Evolutionary conservation across 1,140 invertebrate species (phyloP).

Genomic region (Drosophila cardini): DNA sequence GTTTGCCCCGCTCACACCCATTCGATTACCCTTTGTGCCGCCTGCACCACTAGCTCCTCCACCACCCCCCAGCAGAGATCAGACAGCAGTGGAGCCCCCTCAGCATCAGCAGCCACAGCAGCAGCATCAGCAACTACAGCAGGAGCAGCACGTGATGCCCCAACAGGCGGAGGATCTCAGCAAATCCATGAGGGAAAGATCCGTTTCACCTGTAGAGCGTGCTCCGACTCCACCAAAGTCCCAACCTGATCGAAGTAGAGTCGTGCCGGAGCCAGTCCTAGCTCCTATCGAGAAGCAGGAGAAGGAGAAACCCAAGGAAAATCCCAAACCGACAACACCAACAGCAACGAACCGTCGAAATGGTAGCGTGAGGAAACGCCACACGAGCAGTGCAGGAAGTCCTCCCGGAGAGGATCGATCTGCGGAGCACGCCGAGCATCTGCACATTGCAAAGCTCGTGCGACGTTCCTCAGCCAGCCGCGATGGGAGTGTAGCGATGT

Average conservation of each 20-base stretch:
- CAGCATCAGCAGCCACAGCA: neutral
- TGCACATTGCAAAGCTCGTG: constrained; percentile 66
- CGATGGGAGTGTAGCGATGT: constrained; percentile 23
- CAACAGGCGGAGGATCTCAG: constrained; percentile 70
- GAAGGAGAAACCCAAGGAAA: constrained; percentile 31
- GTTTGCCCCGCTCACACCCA: constrained; percentile 38
- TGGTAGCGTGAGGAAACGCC: constrained; percentile 65
- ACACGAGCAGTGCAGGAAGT: constrained; percentile 50
- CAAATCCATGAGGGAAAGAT: constrained; percentile 52
- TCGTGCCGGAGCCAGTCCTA: neutral
- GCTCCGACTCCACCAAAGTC: constrained; percentile 32
- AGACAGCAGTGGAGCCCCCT: neutral
- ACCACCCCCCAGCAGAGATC: constrained; percentile 20
- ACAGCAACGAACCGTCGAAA: constrained; percentile 49
- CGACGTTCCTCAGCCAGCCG: constrained; percentile 71
- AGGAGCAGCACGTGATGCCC: neutral
- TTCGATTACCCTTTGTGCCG: constrained; percentile 61
- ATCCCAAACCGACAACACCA: constrained; percentile 26
- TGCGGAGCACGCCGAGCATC: constrained; percentile 43
- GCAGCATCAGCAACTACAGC: neutral
- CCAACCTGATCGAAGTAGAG: constrained; percentile 5
- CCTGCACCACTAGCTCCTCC: constrained; percentile 23
- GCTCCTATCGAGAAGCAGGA: constrained; percentile 41
- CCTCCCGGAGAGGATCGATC: constrained; percentile 52
- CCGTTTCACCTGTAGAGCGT: constrained; percentile 39